phyloP scores from a whole-genome alignment of 2,888 invertebrate genomes.

The Lochmaea crataegi region DNA sequence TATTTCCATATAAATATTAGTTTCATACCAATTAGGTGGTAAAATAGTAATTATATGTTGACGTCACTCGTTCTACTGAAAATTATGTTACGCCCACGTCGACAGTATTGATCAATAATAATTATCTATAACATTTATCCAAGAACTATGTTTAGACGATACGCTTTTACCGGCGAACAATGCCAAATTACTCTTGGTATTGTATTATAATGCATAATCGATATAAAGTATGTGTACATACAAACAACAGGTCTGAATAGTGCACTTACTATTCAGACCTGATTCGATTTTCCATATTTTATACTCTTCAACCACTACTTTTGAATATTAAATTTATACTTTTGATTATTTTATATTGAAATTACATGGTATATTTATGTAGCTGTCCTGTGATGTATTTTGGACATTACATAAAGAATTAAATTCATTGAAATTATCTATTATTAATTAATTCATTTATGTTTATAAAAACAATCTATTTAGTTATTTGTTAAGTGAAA shows the following conservation, averaged over 20 bases:
- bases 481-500: too few species aligned
- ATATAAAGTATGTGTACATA: not conserved
- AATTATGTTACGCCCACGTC: slow-evolving; percentile 1
- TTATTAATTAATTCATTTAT: too few species aligned
- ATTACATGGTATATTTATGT: too few species aligned
- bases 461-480: too few species aligned
- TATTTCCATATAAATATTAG: not conserved
- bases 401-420: too few species aligned
- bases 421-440: too few species aligned
- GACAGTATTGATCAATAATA: not conserved
- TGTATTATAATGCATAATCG: not conserved
- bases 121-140: not conserved
- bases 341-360: too few species aligned
- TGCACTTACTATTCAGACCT: too few species aligned
- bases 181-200: slow-evolving; percentile 1
- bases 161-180: not conserved
- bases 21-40: not conserved
- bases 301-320: too few species aligned
- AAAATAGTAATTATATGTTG: not conserved
- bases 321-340: too few species aligned
- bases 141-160: not conserved
- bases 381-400: too few species aligned
- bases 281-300: too few species aligned
- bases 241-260: not conserved
- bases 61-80: not conserved